A percentile compares a stretch with the other conserved stretches of the same genome.
These are phyloP conservation scores for Pachymerium ferrugineum DNA, from an alignment of 2,888 invertebrate species.

Conservation along the genomic window DNA sequence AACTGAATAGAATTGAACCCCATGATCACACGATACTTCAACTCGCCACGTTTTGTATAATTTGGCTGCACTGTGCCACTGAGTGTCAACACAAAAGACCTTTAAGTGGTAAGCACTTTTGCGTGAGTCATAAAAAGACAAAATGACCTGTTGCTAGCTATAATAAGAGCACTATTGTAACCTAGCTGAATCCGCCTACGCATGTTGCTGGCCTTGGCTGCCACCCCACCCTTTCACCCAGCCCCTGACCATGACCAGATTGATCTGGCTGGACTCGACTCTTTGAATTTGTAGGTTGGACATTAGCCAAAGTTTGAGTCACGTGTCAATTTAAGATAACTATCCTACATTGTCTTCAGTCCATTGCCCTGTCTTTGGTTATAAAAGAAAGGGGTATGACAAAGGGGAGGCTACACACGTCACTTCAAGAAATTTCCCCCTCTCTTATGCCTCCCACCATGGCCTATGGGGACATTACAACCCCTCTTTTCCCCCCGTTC, in stretches of 20 bases:
- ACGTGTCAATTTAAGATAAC: not conserved
- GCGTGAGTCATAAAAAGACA: not conserved
- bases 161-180: not conserved
- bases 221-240: conserved; percentile 20
- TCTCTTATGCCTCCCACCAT: too few relatives aligned
- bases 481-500: not conserved
- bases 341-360: not conserved
- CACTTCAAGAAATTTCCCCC: too few relatives aligned
- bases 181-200: not conserved
- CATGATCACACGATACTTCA: too few relatives aligned
- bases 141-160: conserved; percentile 7
- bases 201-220: conserved; percentile 7
- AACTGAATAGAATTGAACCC: too few relatives aligned
- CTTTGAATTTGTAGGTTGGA: not conserved
- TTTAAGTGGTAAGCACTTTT: not conserved
- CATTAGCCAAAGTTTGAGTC: not conserved
- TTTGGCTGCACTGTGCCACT: too few relatives aligned
- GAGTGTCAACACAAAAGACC: conserved; percentile 3
- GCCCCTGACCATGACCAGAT: conserved; percentile 17
- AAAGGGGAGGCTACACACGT: too few relatives aligned
- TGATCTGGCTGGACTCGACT: conserved; percentile 16
- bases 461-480: not conserved
- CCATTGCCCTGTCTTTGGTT: not conserved
- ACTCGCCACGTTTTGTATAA: too few relatives aligned
- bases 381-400: not conserved